Base-by-base conservation (phyloP, 2,797 vertebrate species). In the Sphenodon punctatus region DNA sequence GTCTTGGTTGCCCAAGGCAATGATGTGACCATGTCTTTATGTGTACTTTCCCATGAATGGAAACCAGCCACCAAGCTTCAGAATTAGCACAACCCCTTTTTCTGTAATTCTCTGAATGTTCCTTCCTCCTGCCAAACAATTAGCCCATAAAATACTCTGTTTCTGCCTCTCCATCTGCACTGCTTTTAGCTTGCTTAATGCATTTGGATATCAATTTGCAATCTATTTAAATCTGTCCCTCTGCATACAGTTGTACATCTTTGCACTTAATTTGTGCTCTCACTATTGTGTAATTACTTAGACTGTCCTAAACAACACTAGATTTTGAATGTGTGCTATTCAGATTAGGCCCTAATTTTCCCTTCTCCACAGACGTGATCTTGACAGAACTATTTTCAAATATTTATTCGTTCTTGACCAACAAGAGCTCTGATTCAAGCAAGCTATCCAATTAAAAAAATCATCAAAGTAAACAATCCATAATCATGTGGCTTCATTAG, bases 191-290 rank as follows among this genome's bases (percentile, higher is more conserved):
- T 82, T 80, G 70, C 12, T 67, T 46, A 85, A 64, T 64, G 27
- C 2, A 84, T 89, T 76, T 76, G 67, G 42, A 85, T 45, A 83
- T 70, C 80, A 69, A 45, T 75, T 68, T 58, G 22, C 4, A 80
- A 19, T 69, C 68, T 73, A 60, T 81, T 86, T 84, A 75, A 85
- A 75, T 65, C 27, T 41, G 19, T 75, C 25, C 65, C 53, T 75
- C 58, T 63, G 27, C 58, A 55, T 70, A 75, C 7, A 72, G 34
- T 58, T 74, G 11, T 80, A 14, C 13, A 74, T 82, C 69, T 85
- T 85, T 64, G 75, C 42, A 80, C 13, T 45, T 87, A 78, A 78
- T 85, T 12, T 67, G 45, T 75, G 10, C 8, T 46, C 46, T 5
- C 14, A 72, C 5, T 25, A 66, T 20, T 71, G 25, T 39, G 30